These are phyloP conservation scores for Tetrao urogallus DNA, from an alignment of 2,113 vertebrate genomes.

Conservation along the genomic window DNA sequence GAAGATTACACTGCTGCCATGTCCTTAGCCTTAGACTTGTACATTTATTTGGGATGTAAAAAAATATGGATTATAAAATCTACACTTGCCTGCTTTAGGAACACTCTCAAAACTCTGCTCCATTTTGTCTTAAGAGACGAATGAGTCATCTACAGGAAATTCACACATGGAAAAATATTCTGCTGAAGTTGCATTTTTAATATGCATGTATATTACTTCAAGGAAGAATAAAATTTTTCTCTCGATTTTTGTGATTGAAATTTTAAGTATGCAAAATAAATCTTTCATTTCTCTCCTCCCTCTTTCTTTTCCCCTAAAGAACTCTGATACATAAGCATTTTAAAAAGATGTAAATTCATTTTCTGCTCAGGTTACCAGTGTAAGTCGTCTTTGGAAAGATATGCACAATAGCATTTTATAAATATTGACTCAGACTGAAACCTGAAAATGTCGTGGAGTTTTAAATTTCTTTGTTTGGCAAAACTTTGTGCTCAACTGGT, in stretches of 20 bases:
- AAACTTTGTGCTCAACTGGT: background rate
- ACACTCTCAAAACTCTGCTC: background rate
- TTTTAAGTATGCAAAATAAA: background rate
- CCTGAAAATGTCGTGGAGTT: background rate
- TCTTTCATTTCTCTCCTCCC: background rate
- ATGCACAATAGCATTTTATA: background rate
- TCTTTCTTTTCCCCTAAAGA: background rate
- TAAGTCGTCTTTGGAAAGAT: background rate
- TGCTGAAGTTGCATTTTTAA: background rate
- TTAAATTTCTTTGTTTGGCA: background rate
- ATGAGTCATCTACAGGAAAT: background rate
- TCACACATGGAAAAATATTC: background rate
- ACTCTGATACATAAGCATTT: background rate
- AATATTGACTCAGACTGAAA: background rate
- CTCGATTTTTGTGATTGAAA: background rate
- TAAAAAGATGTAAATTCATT: background rate
- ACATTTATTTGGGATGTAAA: background rate
- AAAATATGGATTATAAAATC: background rate
- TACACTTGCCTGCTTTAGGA: background rate
- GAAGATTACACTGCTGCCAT: background rate
- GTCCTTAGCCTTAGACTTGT: background rate
- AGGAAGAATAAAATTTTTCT: background rate
- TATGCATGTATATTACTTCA: background rate
- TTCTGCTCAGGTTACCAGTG: background rate
- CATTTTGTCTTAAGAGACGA: background rate